These are phyloP conservation scores for Macropodus opercularis DNA, from an alignment of 2,797 vertebrate species.

Conservation along the genomic window DNA sequence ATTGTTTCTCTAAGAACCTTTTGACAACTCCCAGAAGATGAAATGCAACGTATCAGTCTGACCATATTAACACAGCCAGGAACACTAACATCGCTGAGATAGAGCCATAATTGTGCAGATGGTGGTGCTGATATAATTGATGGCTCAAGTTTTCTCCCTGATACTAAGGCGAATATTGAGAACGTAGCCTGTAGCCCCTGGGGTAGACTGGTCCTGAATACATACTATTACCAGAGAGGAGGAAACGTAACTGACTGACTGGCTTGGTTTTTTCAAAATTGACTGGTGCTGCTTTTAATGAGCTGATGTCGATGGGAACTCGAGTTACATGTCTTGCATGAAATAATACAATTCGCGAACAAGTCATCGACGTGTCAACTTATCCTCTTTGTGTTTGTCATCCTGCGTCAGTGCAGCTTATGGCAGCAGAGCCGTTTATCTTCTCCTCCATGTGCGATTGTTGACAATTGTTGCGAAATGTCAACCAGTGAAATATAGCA, in stretches of 20 bases:
- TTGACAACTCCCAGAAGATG: constrained; percentile 2
- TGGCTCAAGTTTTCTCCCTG: constrained; percentile 9
- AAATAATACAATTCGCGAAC: constrained; percentile 13
- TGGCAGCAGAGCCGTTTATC: constrained; percentile 9
- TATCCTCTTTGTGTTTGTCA: constrained; percentile 17
- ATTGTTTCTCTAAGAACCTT: constrained; percentile 7
- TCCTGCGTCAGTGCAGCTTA: constrained; percentile 8
- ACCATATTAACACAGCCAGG: constrained; percentile 24
- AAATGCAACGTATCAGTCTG: constrained; percentile 4
- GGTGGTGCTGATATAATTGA: constrained; percentile 27
- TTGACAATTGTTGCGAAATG: background rate
- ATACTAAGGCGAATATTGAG: constrained; percentile 8
- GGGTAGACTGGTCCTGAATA: constrained; percentile 12
- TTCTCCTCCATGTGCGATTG: background rate
- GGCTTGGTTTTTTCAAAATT: constrained; percentile 7
- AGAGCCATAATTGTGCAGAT: constrained; percentile 25
- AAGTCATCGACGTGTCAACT: constrained; percentile 3
- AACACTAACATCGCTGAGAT: constrained; percentile 25
- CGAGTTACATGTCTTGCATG: background rate
- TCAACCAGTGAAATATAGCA: background rate
- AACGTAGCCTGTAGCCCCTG: constrained; percentile 28
- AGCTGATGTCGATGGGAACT: background rate
- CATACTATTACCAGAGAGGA: constrained; percentile 16
- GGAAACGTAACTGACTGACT: background rate
- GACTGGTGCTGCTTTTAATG: constrained; percentile 25